These are phyloP conservation scores for Drosophila kepulauana DNA, from an alignment of 1,140 invertebrate species.

Conservation along the genomic window DNA sequence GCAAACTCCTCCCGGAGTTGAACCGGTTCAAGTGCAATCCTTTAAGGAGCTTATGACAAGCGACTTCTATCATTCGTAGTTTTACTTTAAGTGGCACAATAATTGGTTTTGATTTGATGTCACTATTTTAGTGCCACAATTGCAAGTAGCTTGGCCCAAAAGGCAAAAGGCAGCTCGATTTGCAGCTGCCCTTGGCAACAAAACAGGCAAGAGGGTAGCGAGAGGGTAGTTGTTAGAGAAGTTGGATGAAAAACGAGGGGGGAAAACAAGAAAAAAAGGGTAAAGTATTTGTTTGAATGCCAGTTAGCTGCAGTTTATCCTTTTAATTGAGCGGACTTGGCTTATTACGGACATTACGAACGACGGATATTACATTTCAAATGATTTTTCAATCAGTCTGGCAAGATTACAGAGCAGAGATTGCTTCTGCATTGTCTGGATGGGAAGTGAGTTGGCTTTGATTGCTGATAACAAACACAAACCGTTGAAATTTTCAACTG, in stretches of 20 bases:
- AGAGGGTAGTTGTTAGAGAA: background rate
- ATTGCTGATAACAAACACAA: constrained; percentile 59
- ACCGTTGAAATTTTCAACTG: constrained; percentile 24
- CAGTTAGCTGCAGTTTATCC: constrained; percentile 3
- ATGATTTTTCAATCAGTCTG: constrained; percentile 6
- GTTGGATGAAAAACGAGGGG: background rate
- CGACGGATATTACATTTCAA: constrained; percentile 14
- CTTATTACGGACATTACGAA: constrained; percentile 1
- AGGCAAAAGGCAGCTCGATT: background rate
- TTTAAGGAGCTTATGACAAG: no score
- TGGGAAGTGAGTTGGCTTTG: constrained; percentile 32
- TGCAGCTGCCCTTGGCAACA: constrained; percentile 11
- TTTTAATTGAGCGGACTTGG: constrained; percentile 22
- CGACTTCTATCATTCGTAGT: background rate
- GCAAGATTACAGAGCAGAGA: background rate
- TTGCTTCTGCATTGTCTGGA: background rate
- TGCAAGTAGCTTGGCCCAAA: background rate
- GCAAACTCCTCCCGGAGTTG: no score
- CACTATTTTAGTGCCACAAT: background rate
- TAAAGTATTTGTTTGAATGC: background rate
- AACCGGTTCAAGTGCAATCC: no score
- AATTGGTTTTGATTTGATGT: background rate
- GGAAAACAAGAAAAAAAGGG: background rate
- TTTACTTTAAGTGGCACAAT: background rate
- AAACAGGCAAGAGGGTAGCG: background rate